These are phyloP conservation scores for Stomatorhinus ivindoensis DNA, from an alignment of 2,113 vertebrate species.

Conservation along the genomic window DNA sequence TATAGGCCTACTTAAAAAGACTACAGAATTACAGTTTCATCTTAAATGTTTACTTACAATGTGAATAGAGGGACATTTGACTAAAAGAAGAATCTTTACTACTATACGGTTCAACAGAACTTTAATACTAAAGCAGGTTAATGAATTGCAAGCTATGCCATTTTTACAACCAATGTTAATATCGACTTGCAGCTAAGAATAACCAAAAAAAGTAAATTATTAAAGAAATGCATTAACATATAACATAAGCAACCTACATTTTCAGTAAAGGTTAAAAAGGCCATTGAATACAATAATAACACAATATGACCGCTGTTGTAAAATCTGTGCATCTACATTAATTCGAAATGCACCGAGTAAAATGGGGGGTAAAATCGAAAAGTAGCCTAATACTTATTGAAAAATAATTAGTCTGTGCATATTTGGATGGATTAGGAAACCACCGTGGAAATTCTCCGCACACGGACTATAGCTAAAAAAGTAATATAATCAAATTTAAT, in stretches of 20 bases:
- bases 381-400: background rate
- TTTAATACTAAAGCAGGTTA: background rate
- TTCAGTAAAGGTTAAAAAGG: slow-evolving; percentile 27
- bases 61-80: background rate
- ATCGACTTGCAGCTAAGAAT: background rate
- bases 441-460: background rate
- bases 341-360: background rate
- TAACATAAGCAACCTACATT: slow-evolving; percentile 31
- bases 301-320: background rate
- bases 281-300: background rate
- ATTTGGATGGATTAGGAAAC: background rate
- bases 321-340: background rate
- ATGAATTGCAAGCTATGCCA: background rate
- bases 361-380: background rate
- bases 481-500: background rate
- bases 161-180: background rate
- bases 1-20: background rate
- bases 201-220: slow-evolving; percentile 52
- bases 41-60: background rate
- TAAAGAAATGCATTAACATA: slow-evolving; percentile 43
- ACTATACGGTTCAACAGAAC: background rate
- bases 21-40: background rate
- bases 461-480: too few relatives aligned
- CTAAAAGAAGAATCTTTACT: background rate
- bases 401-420: background rate